Evolutionary conservation across 2,797 vertebrate species (phyloP), one percentile per base, ranked within the genome.

Genomic region (Acanthurus lineatus): DNA sequence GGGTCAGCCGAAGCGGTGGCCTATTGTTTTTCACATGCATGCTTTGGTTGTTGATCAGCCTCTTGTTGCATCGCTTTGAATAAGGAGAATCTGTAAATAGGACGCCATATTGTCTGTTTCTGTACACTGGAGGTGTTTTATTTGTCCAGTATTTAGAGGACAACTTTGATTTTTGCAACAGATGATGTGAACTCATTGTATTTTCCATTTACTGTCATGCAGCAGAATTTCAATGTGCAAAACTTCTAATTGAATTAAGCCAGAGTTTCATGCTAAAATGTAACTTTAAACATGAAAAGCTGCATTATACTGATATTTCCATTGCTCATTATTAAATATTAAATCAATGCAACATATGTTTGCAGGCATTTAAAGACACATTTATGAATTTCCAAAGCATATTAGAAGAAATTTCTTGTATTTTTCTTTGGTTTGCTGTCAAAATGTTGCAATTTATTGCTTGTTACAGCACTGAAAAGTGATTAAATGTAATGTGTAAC

Each of bases 1-100:
- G 56, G 60, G 66, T 76, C 75, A 60, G 35, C 20, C 62, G 17
- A 42, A 35, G 72, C 7, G 2, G 35, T 11, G 16, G 69, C 51
- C n/a, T 25, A 0, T 49, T 53, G 58, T 67, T 60, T 56, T 66
- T 79, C 45, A 38, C 12, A 49, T 40, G 7, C 51, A 62, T 61
- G 69, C 28, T 56, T 12, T 25, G 51, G 22, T 51, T 64, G 16
- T 73, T 63, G 4, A 49, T 49, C 11, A 59, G 6, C 59, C 28
- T 64, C 62, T 68, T 54, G 44, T 73, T 74, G 52, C 56, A 42
- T 22, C 8, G 17, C 32, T 59, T 32, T 19, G 10, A 9, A 65
- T 48, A 44, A 25, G 17, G 7, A 57, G 17, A 20, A 20, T 42
- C 48, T 58, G 4, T 11, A 58, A 53, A 40, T 22, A 6, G 5